Base-by-base conservation (phyloP, 1,140 invertebrate genomes). In the Steinernema khuongi region DNA sequence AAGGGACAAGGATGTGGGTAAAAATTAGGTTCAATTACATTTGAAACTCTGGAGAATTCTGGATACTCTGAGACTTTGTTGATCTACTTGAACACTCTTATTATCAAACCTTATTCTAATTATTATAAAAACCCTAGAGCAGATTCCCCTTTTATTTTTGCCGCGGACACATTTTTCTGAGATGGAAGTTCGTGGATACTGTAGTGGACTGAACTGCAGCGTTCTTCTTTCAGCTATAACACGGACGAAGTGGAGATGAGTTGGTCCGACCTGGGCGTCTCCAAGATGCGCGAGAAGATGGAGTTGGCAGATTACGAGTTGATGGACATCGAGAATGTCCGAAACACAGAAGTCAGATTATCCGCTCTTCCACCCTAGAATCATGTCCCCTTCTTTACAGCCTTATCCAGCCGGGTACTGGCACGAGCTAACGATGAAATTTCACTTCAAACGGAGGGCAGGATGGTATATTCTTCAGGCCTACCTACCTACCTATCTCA, bases 391-490 rank as follows among this genome's bases (percentile, higher is more conserved):
- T 72, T 50, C 26, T 77, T 79, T 75, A 26, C 32, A 83, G 83
- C 68, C 74, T 31, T 84, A 84, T 76, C 83, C 83, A 1, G 83
- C 83, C 41, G 83, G 83, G n/a, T 81, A 73, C 69, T 84, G 83
- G 83, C 84, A 84, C 68, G 83, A 84, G 70, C 70, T 84, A 44
- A 85, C 84, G 29, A 84, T 84, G 83, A 73, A 70, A 43, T 84
- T 84, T 70, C 79, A 81, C 67, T 84, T 84, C 70, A 83, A 81
- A 76, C 70, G 83, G 28, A 28, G 84, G n/a, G 82, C 82, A 0
- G 84, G 84, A 31, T 84, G 83, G 83, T 84, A 83, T 31, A 85
- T 83, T 74, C 73, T 84, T 33, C 82, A 84, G 50, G 83, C 83
- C 31, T 84, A 84, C 75, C 73, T 84, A 26, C 83, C 83, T 1